Conservation (phyloP, 2,113 vertebrate species). For the Phrynosoma platyrhinos region DNA sequence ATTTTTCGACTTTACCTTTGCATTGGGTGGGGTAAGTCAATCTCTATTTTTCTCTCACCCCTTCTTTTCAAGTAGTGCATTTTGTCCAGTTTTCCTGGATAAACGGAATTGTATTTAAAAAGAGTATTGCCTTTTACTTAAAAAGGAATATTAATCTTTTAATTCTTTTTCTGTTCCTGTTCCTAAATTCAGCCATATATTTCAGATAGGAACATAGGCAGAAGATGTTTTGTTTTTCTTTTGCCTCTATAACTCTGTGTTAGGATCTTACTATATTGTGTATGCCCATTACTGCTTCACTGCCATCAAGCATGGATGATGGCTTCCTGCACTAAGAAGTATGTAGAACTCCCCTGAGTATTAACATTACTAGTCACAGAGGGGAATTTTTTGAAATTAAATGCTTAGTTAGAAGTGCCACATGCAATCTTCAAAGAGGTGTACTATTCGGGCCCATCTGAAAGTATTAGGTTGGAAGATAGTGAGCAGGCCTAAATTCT, state of each 20-base stretch:
- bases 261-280: too few species aligned
- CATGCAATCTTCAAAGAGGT: neutral
- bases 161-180: neutral
- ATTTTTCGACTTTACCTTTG: conserved; percentile 90
- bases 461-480: neutral
- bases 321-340: neutral
- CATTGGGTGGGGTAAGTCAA: conserved; percentile 92
- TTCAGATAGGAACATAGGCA: neutral
- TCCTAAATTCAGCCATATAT: neutral
- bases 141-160: neutral
- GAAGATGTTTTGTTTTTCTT: neutral
- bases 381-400: too few species aligned
- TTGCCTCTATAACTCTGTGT: too few species aligned
- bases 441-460: neutral
- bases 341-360: neutral
- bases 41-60: fast-evolving
- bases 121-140: fast-evolving
- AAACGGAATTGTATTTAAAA: neutral
- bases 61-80: neutral
- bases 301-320: neutral
- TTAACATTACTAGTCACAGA: neutral
- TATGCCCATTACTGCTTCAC: neutral
- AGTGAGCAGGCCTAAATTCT: neutral
- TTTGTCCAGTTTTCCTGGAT: neutral
- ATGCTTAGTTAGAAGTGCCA: neutral